Percentiles rank a stretch among this genome's conserved stretches.
Conservation (phyloP, 2,888 invertebrate species). For the Drosophila flavopinicola region DNA sequence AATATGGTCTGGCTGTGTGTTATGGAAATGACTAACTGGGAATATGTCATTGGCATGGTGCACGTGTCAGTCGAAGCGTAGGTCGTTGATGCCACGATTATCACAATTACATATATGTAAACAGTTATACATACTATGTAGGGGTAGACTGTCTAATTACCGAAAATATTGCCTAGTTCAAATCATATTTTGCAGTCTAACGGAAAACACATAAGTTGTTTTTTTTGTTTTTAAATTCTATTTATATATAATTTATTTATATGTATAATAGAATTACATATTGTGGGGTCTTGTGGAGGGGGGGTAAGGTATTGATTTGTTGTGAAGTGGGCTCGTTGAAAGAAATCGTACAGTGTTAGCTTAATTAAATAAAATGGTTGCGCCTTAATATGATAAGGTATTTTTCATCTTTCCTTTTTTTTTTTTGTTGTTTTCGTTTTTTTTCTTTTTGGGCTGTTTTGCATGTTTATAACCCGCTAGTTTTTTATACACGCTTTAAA, state of each 20-base stretch:
- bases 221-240: slow-evolving; percentile 69
- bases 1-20: not conserved
- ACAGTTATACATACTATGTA: too few relatives aligned
- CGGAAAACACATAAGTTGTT: slow-evolving; percentile 1
- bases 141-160: too few relatives aligned
- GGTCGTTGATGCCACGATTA: slow-evolving; percentile 12
- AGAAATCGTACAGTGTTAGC: slow-evolving; percentile 64
- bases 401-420: slow-evolving; percentile 28
- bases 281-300: slow-evolving; percentile 43
- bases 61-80: slow-evolving; percentile 40
- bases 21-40: slow-evolving; percentile 30
- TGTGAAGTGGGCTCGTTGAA: slow-evolving; percentile 49
- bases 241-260: slow-evolving; percentile 80
- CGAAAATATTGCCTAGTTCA: too few relatives aligned
- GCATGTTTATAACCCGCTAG: slow-evolving; percentile 31
- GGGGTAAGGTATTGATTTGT: slow-evolving; percentile 47
- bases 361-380: slow-evolving; percentile 65
- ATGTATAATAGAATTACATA: slow-evolving; percentile 79
- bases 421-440: slow-evolving; percentile 15
- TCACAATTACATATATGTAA: too few relatives aligned
- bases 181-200: not conserved
- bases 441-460: slow-evolving; percentile 39
- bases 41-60: slow-evolving; percentile 24
- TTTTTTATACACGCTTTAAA: slow-evolving; percentile 71
- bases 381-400: slow-evolving; percentile 55